Evolutionary conservation across 2,113 vertebrate species (phyloP).

Genomic region (Catharus minimus): DNA sequence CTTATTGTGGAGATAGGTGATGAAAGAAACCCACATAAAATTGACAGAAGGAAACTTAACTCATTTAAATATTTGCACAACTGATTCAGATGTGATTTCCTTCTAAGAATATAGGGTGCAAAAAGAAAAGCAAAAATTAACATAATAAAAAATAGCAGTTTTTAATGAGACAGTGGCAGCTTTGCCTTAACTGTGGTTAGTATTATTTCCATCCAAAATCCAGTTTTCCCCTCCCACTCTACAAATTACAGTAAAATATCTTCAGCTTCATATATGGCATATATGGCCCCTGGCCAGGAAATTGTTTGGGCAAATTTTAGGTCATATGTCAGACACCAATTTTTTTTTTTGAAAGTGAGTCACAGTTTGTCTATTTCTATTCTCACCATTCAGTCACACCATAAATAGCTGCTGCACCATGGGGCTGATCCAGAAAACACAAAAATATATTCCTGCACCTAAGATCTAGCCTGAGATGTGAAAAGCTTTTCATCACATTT

Average conservation of each 20-base stretch:
- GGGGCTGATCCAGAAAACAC: background rate
- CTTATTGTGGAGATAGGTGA: background rate
- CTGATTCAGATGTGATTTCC: background rate
- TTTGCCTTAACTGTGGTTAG: background rate
- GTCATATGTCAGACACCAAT: background rate
- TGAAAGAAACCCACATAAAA: background rate
- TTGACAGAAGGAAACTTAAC: background rate
- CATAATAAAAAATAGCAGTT: background rate
- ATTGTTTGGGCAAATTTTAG: conserved; percentile 15
- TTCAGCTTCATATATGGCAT: background rate
- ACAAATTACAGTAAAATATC: conserved; percentile 26
- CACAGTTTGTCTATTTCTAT: background rate
- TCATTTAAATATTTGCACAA: background rate
- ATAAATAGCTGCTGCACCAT: background rate
- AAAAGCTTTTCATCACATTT: background rate
- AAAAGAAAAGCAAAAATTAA: background rate
- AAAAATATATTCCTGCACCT: background rate
- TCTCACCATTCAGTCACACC: background rate
- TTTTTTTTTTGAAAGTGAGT: background rate
- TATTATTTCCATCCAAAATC: conserved; percentile 11
- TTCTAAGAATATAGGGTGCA: background rate
- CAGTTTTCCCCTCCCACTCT: background rate
- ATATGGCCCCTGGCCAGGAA: background rate
- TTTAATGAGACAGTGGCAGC: background rate
- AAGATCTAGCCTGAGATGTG: background rate